These are phyloP conservation scores for Dryoscopus gambensis DNA, from an alignment of 2,113 vertebrate genomes.

Conservation along the genomic window DNA sequence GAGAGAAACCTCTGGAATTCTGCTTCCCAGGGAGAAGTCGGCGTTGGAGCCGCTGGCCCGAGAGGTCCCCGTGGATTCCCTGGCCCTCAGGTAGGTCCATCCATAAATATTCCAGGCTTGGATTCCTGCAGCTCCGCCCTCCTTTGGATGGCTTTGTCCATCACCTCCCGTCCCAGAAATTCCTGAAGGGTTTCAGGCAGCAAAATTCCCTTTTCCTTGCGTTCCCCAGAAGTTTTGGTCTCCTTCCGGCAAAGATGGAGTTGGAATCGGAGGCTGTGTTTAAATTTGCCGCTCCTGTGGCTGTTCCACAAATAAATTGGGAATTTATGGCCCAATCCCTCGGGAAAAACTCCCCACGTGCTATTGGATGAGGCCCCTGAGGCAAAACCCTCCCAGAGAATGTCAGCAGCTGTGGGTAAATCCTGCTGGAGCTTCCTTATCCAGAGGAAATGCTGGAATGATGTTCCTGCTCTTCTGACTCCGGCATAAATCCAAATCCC, in stretches of 20 bases:
- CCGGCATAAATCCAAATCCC: background rate
- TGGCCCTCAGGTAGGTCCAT: constrained; percentile 74
- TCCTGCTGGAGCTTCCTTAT: background rate
- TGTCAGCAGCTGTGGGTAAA: background rate
- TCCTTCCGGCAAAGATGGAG: background rate
- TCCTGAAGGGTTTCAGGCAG: background rate
- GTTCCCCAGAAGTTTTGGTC: background rate
- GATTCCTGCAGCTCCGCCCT: background rate
- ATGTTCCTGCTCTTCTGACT: background rate
- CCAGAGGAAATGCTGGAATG: background rate
- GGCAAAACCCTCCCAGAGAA: background rate
- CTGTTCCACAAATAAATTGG: background rate
- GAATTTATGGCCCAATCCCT: background rate
- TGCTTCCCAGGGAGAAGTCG: constrained; percentile 74
- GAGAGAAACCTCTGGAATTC: background rate
- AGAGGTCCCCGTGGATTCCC: constrained; percentile 76
- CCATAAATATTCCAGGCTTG: background rate
- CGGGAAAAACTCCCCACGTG: background rate
- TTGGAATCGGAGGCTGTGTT: accelerated
- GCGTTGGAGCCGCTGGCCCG: constrained; percentile 74
- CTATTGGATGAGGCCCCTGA: background rate
- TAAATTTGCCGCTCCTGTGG: background rate
- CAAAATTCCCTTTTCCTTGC: background rate
- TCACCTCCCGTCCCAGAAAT: background rate
- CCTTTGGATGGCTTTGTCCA: background rate